Evolutionary conservation across 2,797 vertebrate genomes (phyloP).

Genomic region (Limnodromus scolopaceus): DNA sequence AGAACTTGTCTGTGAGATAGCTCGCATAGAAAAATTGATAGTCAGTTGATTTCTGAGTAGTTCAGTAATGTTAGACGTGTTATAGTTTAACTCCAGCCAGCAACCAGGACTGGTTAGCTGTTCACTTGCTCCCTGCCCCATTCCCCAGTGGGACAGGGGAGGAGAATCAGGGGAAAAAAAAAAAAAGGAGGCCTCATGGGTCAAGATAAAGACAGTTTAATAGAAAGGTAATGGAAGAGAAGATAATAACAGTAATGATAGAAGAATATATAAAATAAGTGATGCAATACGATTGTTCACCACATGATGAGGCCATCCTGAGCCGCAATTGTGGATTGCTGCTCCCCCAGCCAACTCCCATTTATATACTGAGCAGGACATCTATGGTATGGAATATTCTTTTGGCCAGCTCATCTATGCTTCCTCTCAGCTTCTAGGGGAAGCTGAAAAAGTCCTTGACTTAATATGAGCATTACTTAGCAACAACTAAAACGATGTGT

Average conservation of each 20-base stretch:
- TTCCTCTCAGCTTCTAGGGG: background rate
- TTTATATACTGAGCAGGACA: background rate
- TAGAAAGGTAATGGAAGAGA: background rate
- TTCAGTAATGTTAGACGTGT: background rate
- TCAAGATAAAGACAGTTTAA: background rate
- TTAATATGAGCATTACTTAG: background rate
- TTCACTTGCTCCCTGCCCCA: background rate
- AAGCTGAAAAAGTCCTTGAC: background rate
- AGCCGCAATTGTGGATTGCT: background rate
- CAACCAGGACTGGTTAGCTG: background rate
- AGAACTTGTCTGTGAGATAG: background rate
- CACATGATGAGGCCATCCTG: background rate
- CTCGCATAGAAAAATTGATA: background rate
- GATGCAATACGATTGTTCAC: background rate
- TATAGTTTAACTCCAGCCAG: background rate
- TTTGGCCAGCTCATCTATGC: background rate
- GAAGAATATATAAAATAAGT: background rate
- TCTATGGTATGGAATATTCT: background rate
- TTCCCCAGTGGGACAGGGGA: background rate
- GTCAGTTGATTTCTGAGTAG: background rate
- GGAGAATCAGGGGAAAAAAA: background rate
- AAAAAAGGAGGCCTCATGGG: background rate
- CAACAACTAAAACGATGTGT: background rate
- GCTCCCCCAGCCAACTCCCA: background rate
- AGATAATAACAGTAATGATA: background rate